Base-by-base conservation (phyloP, 2,113 vertebrate genomes). In the Zosterops pallidus region DNA sequence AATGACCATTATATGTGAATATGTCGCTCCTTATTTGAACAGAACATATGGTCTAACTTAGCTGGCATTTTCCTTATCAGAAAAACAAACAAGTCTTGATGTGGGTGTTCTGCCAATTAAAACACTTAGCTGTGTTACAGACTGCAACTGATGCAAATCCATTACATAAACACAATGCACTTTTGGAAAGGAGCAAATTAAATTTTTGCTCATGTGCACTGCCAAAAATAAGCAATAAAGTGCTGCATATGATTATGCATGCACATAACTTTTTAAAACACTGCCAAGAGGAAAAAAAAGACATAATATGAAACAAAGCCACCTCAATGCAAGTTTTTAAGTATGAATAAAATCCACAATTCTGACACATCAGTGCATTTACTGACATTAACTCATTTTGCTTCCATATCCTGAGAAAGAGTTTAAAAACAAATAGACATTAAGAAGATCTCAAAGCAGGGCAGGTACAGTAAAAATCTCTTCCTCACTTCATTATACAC, bases 31-130 rank as follows among this genome's bases (percentile, higher is more conserved):
- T 94, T 94, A 91, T 79, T 95, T 92, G 96, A 97, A 94, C 55
- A 97, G 96, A 97, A 96, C 98, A 98, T 98, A 98, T 97, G 98
- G 97, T 96, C 94, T 82, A 94, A 97, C 94, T 97, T 97, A 97
- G 95, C 94, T 98, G 97, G 97, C 97, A 98, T 98, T 98, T 98
- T 98, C 97, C 97, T 98, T 98, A 98, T 98, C 97, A 96, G 94
- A 98, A 97, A 98, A 98, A 98, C 96, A 98, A 98, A 98, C 97
- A 98, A 98, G 97, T 97, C 96, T 98, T 97, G 94, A 96, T 94
- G 97, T 98, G 98, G 97, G 97, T 98, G 98, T 98, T 97, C 97
- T 97, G 97, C 97, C 98, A 98, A 98, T 98, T 98, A 98, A 98
- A 98, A 97, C 76, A 91, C 97, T 98, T 97, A 98, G 95, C 97